phyloP scores from a whole-genome alignment of 2,888 invertebrate species.

The Hyalella azteca region DNA sequence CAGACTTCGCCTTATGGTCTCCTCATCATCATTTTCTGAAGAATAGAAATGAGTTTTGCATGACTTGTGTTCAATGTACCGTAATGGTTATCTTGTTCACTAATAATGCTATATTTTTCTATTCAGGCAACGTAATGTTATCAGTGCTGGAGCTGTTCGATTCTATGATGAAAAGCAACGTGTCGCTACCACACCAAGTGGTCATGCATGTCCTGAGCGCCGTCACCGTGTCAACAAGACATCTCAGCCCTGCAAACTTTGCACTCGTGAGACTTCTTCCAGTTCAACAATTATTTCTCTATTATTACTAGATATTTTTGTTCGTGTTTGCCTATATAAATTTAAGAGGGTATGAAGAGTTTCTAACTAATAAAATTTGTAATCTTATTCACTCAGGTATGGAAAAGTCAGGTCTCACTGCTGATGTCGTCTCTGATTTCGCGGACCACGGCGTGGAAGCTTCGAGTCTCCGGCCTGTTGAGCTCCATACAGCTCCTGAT shows the following conservation, averaged over 20 bases:
- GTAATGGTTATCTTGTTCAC: too few species aligned
- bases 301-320: not conserved
- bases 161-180: not conserved
- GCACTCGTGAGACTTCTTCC: not conserved
- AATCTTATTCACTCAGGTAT: not conserved
- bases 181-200: not conserved
- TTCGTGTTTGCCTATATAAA: not conserved
- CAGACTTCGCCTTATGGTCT: too few species aligned
- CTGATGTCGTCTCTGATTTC: not conserved
- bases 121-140: not conserved
- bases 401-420: not conserved
- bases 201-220: constrained; percentile 14
- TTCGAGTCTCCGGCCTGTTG: not conserved
- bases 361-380: not conserved
- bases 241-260: not conserved
- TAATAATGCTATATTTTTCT: not conserved
- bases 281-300: not conserved
- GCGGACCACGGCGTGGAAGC: not conserved
- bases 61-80: too few species aligned
- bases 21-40: too few species aligned
- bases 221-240: not conserved
- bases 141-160: not conserved
- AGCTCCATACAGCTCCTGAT: not conserved
- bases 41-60: too few species aligned
- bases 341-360: too few species aligned